These are phyloP conservation scores for Rhynchotus rufescens DNA, from an alignment of 2,797 vertebrate genomes.

Conservation along the genomic window DNA sequence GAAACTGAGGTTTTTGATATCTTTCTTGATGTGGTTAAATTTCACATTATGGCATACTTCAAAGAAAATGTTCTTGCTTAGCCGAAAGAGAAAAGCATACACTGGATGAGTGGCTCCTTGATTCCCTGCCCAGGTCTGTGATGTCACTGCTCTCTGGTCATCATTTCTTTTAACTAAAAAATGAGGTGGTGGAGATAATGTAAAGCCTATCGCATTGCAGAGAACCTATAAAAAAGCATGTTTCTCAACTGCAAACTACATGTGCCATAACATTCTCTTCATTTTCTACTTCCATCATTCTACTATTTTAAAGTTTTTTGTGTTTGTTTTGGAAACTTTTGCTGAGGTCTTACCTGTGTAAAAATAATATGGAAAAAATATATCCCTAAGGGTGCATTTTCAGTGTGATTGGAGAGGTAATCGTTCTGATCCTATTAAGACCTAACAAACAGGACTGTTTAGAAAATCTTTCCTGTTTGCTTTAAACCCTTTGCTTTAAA, in stretches of 20 bases:
- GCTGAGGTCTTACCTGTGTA: background rate
- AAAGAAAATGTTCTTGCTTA: background rate
- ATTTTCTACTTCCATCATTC: background rate
- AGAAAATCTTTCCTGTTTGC: background rate
- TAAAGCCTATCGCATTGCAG: background rate
- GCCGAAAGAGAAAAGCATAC: background rate
- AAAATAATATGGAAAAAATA: conserved; percentile 1
- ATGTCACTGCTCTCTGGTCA: background rate
- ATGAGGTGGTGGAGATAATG: background rate
- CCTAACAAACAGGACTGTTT: conserved; percentile 41
- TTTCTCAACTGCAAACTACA: background rate
- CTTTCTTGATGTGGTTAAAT: background rate
- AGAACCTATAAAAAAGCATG: background rate
- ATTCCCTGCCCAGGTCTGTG: background rate
- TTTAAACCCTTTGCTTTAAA: background rate
- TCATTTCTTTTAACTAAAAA: background rate
- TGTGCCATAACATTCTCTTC: background rate
- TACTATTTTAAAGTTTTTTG: background rate
- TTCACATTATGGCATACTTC: background rate
- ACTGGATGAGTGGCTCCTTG: rapidly evolving
- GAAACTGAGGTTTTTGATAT: background rate
- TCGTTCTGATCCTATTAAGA: conserved; percentile 50
- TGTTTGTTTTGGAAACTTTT: background rate
- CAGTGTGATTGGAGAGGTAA: background rate
- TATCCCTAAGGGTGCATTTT: background rate